Evolutionary conservation across 2,113 vertebrate species (phyloP), one percentile per base, ranked within the genome.

Genomic region (Myxocyprinus asiaticus): DNA sequence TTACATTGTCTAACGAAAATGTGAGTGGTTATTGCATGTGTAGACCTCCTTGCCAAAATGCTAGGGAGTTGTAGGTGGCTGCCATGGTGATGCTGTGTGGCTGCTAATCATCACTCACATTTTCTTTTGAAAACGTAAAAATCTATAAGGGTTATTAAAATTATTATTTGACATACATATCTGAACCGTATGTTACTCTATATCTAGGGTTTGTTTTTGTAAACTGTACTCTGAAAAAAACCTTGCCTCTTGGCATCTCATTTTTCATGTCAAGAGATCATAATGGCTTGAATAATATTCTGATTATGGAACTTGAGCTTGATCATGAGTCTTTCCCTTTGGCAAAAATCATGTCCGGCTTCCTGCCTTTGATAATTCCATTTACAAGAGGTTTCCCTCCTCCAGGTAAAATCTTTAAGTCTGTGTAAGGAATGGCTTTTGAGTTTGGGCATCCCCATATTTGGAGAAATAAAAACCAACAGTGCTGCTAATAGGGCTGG

Each of bases 251-350:
- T 50, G 71, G 58, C 58, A 62, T 10, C 58, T 63, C 58, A 42
- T 74, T 63, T 74, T 63, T 74, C 71, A 74, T 48, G 58, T 33
- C 71, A 74, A 33, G 6, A 48, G 45, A 50, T 74, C 71, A 74
- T 62, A 58, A 62, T 63, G 3, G 71, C 22, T 74, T 74, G 58
- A 63, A 74, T 74, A 74, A 74, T 74, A 62, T 74, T 74, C 44
- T 7, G 58, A 61, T 74, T 74, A 48, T 48, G 22, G 22, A 33
- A 33, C 10, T 62, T 62, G 43, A 62, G 71, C 71, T 48, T 74
- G 58, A 74, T 56, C 71, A 63, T 48, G n/a, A 63, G 58, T 44
- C 50, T 62, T 12, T 33, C 71, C 71, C 71, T 33, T 10, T 14
- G 58, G 71, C 71, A 50, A 62, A 50, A 74, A 12, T 33, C 22